Percentiles rank a stretch among this genome's conserved stretches.
Conservation (phyloP, 2,797 vertebrate species). For the Galago senegalensis region DNA sequence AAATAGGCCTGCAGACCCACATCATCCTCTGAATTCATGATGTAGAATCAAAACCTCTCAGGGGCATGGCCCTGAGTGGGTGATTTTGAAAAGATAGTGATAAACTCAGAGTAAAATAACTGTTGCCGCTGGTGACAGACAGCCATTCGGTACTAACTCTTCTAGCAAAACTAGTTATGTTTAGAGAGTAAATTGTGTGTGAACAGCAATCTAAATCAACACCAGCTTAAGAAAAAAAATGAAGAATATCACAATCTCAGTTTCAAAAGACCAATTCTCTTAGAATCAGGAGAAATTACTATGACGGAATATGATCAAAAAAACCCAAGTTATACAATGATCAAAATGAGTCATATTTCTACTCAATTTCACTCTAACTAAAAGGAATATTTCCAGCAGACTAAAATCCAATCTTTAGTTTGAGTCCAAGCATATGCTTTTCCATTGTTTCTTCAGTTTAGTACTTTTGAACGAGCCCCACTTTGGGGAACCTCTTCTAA, state of each 20-base stretch:
- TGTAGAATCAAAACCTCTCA: not conserved
- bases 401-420: conserved; percentile 35
- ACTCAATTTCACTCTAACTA: conserved; percentile 45
- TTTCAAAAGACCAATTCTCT: conserved; percentile 58
- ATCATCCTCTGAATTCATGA: not conserved
- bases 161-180: conserved; percentile 29
- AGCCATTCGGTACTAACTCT: not conserved
- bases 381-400: not conserved
- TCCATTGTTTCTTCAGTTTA: conserved; percentile 1
- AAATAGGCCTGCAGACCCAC: not conserved
- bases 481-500: conserved; percentile 57
- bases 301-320: not conserved
- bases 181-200: conserved; percentile 41
- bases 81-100: conserved; percentile 33
- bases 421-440: conserved; percentile 22
- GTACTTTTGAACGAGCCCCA: conserved; percentile 19
- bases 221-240: conserved; percentile 6
- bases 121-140: not conserved
- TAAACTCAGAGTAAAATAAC: conserved; percentile 1
- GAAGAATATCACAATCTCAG: conserved; percentile 31
- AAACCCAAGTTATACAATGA: not conserved
- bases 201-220: conserved; percentile 64
- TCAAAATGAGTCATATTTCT: conserved; percentile 33
- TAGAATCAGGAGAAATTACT: conserved; percentile 59
- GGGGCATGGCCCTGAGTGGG: not conserved